Conservation (phyloP, 1,140 invertebrate species). For the Sinella curviseta region DNA sequence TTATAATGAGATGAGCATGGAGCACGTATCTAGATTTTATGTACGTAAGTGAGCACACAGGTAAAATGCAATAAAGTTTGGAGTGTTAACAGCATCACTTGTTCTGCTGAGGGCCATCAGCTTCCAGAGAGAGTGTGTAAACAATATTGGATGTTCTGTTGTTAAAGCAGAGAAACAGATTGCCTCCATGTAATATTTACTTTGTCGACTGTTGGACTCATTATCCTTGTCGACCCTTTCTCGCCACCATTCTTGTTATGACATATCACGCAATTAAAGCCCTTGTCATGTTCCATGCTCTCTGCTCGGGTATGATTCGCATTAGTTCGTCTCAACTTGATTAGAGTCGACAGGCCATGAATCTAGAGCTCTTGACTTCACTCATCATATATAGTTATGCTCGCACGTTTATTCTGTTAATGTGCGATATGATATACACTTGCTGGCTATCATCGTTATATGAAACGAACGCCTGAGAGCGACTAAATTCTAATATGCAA, state of each 20-base stretch:
- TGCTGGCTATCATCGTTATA: neutral
- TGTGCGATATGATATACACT: neutral
- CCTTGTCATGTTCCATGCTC: neutral
- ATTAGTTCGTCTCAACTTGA: neutral
- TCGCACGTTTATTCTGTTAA: neutral
- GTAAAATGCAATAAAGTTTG: constrained; percentile 3
- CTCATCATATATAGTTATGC: neutral
- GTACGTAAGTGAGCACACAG: too few species aligned
- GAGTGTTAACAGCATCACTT: neutral
- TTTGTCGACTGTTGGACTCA: neutral
- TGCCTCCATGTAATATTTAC: neutral
- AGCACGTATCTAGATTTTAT: neutral
- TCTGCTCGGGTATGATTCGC: neutral
- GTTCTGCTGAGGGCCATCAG: neutral
- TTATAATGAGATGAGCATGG: neutral
- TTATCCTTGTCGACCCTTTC: constrained; percentile 6
- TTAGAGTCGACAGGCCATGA: constrained; percentile 2
- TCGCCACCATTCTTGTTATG: neutral
- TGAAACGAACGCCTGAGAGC: too few species aligned
- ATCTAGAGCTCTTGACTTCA: neutral
- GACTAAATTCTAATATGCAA: too few species aligned
- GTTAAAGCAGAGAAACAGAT: neutral
- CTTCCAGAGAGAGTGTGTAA: neutral
- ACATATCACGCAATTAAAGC: constrained; percentile 24
- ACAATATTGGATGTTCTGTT: too few species aligned